Conservation (phyloP, 1,140 invertebrate genomes). For the Meloidogyne hapla region DNA sequence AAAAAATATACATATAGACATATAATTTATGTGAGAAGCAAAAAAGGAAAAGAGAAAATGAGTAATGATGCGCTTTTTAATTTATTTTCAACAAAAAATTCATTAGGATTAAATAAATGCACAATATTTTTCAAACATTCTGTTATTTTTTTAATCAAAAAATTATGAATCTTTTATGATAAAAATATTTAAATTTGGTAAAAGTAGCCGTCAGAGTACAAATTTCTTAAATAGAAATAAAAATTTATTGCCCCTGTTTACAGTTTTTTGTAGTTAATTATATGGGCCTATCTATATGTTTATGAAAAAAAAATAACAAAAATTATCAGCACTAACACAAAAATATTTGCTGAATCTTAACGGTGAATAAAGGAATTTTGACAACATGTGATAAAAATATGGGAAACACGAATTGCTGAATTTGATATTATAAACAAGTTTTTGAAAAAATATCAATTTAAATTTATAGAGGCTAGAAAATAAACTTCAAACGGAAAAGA, state of each 20-base stretch:
- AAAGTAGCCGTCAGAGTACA: no score
- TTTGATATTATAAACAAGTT: slow-evolving; percentile 6
- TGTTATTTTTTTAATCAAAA: no score
- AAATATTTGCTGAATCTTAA: not conserved
- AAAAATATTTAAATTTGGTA: no score
- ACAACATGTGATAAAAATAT: not conserved
- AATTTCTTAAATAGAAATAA: not conserved
- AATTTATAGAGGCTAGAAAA: no score
- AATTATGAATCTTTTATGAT: no score
- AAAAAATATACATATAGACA: not conserved
- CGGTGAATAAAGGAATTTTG: not conserved
- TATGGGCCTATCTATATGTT: not conserved
- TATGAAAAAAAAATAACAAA: not conserved
- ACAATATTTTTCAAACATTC: no score
- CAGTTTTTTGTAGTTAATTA: no score
- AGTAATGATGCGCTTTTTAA: not conserved
- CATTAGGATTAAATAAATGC: no score
- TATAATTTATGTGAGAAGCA: not conserved
- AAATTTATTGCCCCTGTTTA: not conserved
- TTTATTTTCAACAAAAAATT: no score
- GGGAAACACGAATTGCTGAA: not conserved
- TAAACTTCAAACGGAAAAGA: no score
- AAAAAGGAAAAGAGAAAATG: not conserved
- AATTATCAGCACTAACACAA: not conserved
- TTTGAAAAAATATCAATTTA: not conserved